These are phyloP conservation scores for Pipistrellus kuhlii DNA, from an alignment of 2,797 vertebrate species.

Conservation along the genomic window DNA sequence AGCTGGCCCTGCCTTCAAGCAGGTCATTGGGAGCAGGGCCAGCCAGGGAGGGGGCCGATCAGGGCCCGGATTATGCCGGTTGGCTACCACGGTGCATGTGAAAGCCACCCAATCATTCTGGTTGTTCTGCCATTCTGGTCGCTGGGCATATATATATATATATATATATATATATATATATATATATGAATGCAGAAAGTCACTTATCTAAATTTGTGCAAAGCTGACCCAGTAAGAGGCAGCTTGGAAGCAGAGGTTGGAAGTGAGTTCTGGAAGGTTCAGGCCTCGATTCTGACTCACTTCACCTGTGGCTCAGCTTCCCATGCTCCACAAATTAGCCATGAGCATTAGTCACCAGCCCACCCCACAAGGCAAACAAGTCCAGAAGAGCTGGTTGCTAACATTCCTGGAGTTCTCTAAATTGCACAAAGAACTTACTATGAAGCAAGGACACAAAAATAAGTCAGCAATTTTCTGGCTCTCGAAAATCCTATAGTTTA, in stretches of 20 bases:
- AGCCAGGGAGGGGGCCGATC: too few relatives aligned
- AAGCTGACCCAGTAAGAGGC: not conserved
- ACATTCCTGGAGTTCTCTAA: conserved; percentile 58
- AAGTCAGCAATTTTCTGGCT: not conserved
- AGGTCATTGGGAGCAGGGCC: rapidly evolving
- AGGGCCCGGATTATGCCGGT: too few relatives aligned
- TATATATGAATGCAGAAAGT: not conserved
- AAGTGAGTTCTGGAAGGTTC: not conserved
- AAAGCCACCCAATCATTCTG: too few relatives aligned
- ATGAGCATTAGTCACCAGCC: not conserved
- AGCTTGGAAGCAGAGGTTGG: not conserved
- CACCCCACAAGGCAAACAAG: conserved; percentile 35
- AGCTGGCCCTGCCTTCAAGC: too few relatives aligned
- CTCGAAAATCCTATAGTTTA: not conserved
- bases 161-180: too few relatives aligned
- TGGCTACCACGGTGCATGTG: too few relatives aligned
- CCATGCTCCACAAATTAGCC: not conserved
- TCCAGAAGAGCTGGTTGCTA: not conserved
- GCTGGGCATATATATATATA: too few relatives aligned
- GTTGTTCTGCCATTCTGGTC: too few relatives aligned
- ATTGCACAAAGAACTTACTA: not conserved
- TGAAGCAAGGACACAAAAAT: not conserved
- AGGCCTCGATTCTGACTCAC: not conserved
- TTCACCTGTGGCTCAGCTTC: not conserved
- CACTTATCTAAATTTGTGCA: too few relatives aligned